Percentiles rank a stretch among this genome's conserved stretches.
phyloP scores from a whole-genome alignment of 1,140 invertebrate species.

The Portunus trituberculatus region DNA sequence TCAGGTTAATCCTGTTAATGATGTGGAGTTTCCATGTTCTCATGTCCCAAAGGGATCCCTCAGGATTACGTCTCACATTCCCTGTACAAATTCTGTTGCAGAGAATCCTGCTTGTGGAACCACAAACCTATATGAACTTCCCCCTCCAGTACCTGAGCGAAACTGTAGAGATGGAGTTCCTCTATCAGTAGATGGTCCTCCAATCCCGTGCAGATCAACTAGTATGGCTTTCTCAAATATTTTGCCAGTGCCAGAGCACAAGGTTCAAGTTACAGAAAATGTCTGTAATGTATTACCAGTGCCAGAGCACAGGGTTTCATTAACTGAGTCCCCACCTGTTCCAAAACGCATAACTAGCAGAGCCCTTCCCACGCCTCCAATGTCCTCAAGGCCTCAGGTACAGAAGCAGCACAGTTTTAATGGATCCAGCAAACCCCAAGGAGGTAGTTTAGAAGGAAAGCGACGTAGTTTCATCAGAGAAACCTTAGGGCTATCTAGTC shows the following conservation, averaged over 20 bases:
- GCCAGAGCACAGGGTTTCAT: slow-evolving; percentile 64
- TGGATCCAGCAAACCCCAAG: slow-evolving; percentile 57
- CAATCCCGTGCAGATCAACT: slow-evolving; percentile 58
- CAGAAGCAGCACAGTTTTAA: slow-evolving; percentile 2
- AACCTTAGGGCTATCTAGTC: slow-evolving; percentile 46
- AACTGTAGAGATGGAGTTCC: slow-evolving; percentile 32
- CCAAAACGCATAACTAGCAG: slow-evolving; percentile 73
- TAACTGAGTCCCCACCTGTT: slow-evolving; percentile 66
- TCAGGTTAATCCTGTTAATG: slow-evolving; percentile 60
- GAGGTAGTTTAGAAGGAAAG: slow-evolving; percentile 59
- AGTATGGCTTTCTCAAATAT: slow-evolving; percentile 66
- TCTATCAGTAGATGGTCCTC: slow-evolving; percentile 1
- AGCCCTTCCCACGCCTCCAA: slow-evolving; percentile 68
- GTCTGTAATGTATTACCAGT: slow-evolving; percentile 64
- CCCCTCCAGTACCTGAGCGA: slow-evolving; percentile 65
- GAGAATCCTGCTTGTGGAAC: slow-evolving; percentile 48
- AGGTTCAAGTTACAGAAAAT: not conserved
- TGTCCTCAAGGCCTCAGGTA: not conserved
- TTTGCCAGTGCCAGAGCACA: slow-evolving; percentile 62
- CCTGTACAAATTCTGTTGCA: slow-evolving; percentile 57
- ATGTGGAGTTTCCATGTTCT: slow-evolving; percentile 55
- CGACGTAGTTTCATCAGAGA: slow-evolving; percentile 63
- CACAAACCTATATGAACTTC: slow-evolving; percentile 24
- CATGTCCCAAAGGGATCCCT: slow-evolving; percentile 58
- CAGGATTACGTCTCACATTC: slow-evolving; percentile 47